A percentile compares a stretch with the other conserved stretches of the same genome.
Conservation (phyloP, 2,797 vertebrate species). For the Argya squamiceps region DNA sequence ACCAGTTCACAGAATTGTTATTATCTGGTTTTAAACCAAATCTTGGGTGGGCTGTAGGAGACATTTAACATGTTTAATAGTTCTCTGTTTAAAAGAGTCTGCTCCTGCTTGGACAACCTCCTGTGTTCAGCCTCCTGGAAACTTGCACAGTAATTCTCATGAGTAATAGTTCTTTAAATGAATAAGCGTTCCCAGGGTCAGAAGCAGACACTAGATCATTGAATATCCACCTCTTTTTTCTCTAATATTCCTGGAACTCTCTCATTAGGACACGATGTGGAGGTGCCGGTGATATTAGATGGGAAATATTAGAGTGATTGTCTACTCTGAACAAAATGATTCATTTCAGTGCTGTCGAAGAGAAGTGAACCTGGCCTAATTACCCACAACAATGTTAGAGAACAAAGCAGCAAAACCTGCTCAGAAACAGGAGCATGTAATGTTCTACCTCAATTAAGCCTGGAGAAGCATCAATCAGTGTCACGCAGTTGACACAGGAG, state of each 20-base stretch:
- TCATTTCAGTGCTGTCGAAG: constrained; percentile 10
- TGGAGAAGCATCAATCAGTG: not conserved
- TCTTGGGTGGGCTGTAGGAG: not conserved
- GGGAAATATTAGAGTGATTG: not conserved
- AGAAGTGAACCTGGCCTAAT: constrained; percentile 2
- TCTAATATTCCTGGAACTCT: not conserved
- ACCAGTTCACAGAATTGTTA: not conserved
- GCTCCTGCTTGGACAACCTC: not conserved
- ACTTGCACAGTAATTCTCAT: not conserved
- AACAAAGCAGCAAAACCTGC: not conserved
- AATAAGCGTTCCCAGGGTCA: constrained; percentile 16
- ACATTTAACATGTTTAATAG: not conserved
- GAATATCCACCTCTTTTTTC: not conserved
- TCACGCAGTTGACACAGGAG: not conserved
- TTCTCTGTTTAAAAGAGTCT: not conserved
- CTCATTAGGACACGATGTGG: constrained; percentile 2
- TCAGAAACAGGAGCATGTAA: not conserved
- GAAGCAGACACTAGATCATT: not conserved
- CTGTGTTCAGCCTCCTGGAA: not conserved
- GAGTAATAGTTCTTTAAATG: not conserved
- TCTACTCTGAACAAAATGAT: not conserved
- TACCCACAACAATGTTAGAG: not conserved
- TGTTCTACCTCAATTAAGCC: not conserved
- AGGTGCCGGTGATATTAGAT: not conserved
- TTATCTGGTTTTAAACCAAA: not conserved